Base-by-base conservation (phyloP, 2,888 invertebrate species). In the Leptopilina syphax region DNA sequence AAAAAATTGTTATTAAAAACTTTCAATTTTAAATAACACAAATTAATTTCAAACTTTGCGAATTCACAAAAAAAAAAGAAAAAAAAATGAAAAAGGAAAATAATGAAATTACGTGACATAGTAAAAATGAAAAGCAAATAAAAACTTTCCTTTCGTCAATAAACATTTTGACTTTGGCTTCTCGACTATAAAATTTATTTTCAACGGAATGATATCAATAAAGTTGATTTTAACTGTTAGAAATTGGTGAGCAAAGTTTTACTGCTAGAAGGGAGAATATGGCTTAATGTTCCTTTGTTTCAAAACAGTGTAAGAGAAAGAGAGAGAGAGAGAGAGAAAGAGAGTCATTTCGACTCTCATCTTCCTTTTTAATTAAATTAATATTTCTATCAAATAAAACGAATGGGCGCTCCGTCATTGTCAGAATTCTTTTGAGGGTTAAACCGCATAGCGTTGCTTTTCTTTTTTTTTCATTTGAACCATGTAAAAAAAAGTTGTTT, bases 381-480 rank as follows among this genome's bases (percentile, higher is more conserved):
- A 57, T 73, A 73, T 73, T 73, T 73, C 73, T 73, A 57, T 73
- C 73, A 73, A 73, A 73, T 57, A 73, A 73, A 73, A 73, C 34
- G 73, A 73, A 57, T 73, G 73, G 34, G n/a, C 57, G 34, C 73
- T 73, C 73, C 12, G 73, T 73, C 73, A 73, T 73, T 57, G 73
- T 73, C 73, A 73, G 73, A 34, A 57, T 34, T 57, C 57, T 47
- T 34, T 12, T 73, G 57, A 73, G 70, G 70, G 70, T 73, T 9
- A n/a, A 54, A 1, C 27, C n/a, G 34, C 54, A 54, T 73, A 54
- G 7, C 6, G 13, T 50, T 60, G 65, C 81, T 77, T 81, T 34
- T 34, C 81, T 77, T 81, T 81, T 76, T 81, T 81, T 79, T 77
- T 50, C 12, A 9, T 9, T 10, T 10, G 50, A 50, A 12, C 50